phyloP scores from a whole-genome alignment of 2,888 invertebrate species.

The Diarsia dahlii region DNA sequence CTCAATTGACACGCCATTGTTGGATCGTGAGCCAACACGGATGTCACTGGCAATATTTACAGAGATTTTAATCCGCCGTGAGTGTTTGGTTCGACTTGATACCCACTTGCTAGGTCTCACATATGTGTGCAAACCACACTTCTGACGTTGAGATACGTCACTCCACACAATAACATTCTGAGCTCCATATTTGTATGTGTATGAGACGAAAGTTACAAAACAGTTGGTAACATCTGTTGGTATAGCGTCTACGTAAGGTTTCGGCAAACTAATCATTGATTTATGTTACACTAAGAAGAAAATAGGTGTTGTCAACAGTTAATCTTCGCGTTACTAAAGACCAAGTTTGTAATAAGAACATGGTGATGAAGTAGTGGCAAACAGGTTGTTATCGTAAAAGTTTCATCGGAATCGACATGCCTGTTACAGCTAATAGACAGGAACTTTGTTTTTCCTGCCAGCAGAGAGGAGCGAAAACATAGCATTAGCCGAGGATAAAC shows the following conservation, averaged over 20 bases:
- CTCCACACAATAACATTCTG: conserved; percentile 29
- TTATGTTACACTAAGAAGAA: conserved; percentile 32
- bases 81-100: conserved; percentile 38
- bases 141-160: conserved; percentile 21
- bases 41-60: conserved; percentile 62
- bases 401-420: conserved; percentile 33
- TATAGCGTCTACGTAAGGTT: conserved; percentile 3
- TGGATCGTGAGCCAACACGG: conserved; percentile 22
- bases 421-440: conserved; percentile 20
- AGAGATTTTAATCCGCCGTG: conserved; percentile 57
- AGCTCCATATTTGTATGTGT: conserved; percentile 4
- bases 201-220: conserved; percentile 25
- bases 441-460: conserved; percentile 40
- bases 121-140: conserved; percentile 33
- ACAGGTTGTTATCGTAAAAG: conserved; percentile 52
- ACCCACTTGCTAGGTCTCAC: conserved; percentile 46
- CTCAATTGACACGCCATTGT: conserved; percentile 59
- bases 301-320: conserved; percentile 31
- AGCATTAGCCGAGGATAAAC: conserved; percentile 37
- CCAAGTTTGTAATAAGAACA: conserved; percentile 35
- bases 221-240: conserved; percentile 29
- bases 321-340: conserved; percentile 38
- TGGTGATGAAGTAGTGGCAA: conserved; percentile 44
- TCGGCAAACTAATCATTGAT: conserved; percentile 32
- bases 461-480: conserved; percentile 20